Conservation (phyloP, 30 jellyfish, hydroid and myxozoan genomes). For the Aurelia aurita complex sp. Pacific region DNA sequence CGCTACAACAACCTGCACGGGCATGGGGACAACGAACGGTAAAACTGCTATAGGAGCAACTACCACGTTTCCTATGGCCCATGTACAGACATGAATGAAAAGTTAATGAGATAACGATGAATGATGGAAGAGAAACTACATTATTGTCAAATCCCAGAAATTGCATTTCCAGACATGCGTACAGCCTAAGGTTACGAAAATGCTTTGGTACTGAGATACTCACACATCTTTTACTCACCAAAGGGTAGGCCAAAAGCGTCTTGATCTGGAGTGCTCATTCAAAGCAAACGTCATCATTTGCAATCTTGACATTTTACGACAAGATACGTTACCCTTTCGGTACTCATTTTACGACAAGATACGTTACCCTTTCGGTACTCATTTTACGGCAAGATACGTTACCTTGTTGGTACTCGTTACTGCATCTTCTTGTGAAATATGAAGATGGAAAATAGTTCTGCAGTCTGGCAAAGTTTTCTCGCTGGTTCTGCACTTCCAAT, state of each 20-base stretch:
- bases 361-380: not conserved
- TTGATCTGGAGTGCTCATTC: no score
- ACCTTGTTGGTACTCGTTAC: not conserved
- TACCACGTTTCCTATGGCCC: no score
- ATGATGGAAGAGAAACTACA: not conserved
- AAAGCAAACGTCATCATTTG: no score
- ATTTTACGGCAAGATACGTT: not conserved
- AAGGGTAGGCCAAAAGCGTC: not conserved
- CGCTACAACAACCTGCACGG: no score
- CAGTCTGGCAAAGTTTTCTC: no score
- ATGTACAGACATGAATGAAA: not conserved
- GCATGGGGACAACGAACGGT: no score
- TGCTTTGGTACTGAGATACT: not conserved
- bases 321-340: not conserved
- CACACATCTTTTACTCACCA: no score
- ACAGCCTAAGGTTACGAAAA: not conserved
- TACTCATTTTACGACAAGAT: not conserved
- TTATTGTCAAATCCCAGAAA: not conserved
- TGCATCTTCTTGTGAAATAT: no score
- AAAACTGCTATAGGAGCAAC: no score
- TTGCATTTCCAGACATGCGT: constrained; percentile 21
- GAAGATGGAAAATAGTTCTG: no score
- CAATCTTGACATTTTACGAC: no score
- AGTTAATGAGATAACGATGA: not conserved
- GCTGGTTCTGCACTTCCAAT: no score